A percentile compares a stretch with the other conserved stretches of the same genome.
phyloP scores from a whole-genome alignment of 2,797 vertebrate genomes.

The Triplophysa bombifrons region DNA sequence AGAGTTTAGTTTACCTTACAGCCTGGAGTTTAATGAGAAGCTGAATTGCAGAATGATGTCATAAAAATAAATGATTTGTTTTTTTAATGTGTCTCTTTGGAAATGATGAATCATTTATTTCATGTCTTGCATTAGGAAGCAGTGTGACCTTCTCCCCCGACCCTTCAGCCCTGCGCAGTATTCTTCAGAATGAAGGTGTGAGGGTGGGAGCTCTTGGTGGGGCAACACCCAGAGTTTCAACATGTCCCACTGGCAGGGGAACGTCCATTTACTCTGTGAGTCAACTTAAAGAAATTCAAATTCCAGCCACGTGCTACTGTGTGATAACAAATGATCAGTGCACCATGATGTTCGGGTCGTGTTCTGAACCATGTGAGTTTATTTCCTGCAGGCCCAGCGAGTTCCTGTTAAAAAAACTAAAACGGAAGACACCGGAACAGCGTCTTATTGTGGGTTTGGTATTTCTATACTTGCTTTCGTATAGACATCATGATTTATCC shows the following conservation, averaged over 20 bases:
- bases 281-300: neutral
- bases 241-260: constrained; percentile 45
- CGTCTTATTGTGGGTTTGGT: constrained; percentile 50
- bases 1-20: no score
- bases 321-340: neutral
- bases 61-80: no score
- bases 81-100: no score
- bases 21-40: no score
- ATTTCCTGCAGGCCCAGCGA: constrained; percentile 71
- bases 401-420: constrained; percentile 69
- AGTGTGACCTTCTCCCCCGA: constrained; percentile 57
- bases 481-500: neutral
- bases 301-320: neutral
- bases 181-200: constrained; percentile 58
- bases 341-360: neutral
- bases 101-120: neutral
- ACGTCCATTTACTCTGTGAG: constrained; percentile 61
- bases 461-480: neutral
- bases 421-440: constrained; percentile 44
- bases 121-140: constrained; percentile 35
- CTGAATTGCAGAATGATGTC: no score
- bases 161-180: constrained; percentile 55
- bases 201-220: constrained; percentile 14
- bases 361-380: constrained; percentile 5
- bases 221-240: constrained; percentile 44